Conservation (phyloP, 1,140 invertebrate species). For the Lepidurus arcticus region DNA sequence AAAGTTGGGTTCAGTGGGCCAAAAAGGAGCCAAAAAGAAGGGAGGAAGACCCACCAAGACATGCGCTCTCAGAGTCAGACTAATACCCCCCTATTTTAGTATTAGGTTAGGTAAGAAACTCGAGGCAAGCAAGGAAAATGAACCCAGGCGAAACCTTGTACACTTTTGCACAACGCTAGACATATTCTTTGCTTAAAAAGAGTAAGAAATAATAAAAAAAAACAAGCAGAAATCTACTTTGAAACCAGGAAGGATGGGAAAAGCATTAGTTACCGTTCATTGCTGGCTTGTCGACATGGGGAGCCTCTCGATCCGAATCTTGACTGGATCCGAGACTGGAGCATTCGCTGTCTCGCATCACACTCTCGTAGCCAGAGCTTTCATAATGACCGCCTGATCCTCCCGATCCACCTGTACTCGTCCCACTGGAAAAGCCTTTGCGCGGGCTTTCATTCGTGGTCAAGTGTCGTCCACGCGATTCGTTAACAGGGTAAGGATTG, state of each 20-base stretch:
- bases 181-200: neutral
- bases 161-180: too few species aligned
- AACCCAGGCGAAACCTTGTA: too few species aligned
- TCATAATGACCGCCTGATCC: conserved; percentile 51
- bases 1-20: conserved; percentile 15
- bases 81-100: neutral
- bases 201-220: neutral
- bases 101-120: neutral
- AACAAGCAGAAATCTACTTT: neutral
- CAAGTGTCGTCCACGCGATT: neutral
- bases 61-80: neutral
- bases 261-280: neutral
- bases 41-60: conserved; percentile 10
- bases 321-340: conserved; percentile 73
- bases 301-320: conserved; percentile 54
- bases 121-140: too few species aligned
- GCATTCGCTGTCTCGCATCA: conserved; percentile 63
- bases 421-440: conserved; percentile 32
- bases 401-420: conserved; percentile 36
- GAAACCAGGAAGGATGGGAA: neutral
- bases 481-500: neutral
- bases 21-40: neutral
- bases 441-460: conserved; percentile 13
- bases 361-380: conserved; percentile 83
- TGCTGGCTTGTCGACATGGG: conserved; percentile 9